Conservation (phyloP, 2,888 invertebrate genomes). For the Clunio marinus region DNA sequence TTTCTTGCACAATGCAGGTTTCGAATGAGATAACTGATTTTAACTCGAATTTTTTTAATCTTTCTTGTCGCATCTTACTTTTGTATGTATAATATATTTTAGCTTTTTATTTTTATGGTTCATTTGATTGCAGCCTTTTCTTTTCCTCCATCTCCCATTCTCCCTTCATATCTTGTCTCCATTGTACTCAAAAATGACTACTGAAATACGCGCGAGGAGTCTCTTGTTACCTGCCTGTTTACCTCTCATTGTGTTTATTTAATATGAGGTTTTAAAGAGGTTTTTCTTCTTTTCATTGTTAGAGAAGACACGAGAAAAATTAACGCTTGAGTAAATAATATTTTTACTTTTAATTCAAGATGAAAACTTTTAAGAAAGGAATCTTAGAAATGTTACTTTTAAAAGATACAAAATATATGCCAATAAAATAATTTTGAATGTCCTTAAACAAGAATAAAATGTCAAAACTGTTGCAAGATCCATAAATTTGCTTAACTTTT, state of each 20-base stretch:
- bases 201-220: conserved; percentile 29
- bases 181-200: conserved; percentile 29
- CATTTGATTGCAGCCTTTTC: conserved; percentile 33
- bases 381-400: too few species aligned
- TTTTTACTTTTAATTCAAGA: conserved; percentile 26
- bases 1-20: too few species aligned
- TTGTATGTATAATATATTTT: too few species aligned
- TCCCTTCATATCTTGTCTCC: conserved; percentile 25
- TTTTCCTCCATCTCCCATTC: background rate
- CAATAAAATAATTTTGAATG: too few species aligned
- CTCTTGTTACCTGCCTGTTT: conserved; percentile 17
- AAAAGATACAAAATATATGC: too few species aligned
- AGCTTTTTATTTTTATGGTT: conserved; percentile 26
- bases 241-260: conserved; percentile 25
- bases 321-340: conserved; percentile 20
- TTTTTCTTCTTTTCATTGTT: conserved; percentile 1
- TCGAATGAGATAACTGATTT: too few species aligned
- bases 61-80: background rate
- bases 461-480: too few species aligned
- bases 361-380: too few species aligned
- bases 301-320: background rate
- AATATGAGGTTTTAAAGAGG: conserved; percentile 24
- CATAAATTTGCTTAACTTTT: too few species aligned
- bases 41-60: too few species aligned
- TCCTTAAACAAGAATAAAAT: too few species aligned